Base-by-base conservation (phyloP, 23 tunicate species). In the Clavelina lepadiformis region DNA sequence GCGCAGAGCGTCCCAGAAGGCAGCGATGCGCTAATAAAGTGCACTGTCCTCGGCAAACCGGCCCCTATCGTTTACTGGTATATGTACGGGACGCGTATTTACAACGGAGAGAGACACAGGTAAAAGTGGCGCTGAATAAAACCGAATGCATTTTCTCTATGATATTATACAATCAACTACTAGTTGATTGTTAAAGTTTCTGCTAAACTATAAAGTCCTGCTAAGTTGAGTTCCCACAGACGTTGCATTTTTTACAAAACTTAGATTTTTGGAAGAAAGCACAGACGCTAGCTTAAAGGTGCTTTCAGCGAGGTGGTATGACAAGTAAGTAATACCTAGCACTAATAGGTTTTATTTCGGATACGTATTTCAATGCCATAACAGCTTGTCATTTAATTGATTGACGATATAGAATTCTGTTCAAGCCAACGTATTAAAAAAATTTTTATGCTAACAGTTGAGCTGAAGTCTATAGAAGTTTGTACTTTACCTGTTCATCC, bases 31-130 rank as follows among this genome's bases (percentile, higher is more conserved):
- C 53, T 50, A 18, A 41, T 77, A 15, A 67, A 77, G 50, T 77
- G 74, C 37, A 28, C 58, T 23, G 74, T 67, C 26, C 11, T 77
- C 19, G 82, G 74, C 38, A 66, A 77, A 63, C 82, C 82, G 33
- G 67, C 82, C 22, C 82, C 82, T 11, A 15, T 77, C 19, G 33
- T 77, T 21, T 35, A 66, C 7, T 77, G 82, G 82, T 66, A 77
- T 35, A 53, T 63, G 57, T 67, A 66, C 46, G 82, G 82, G 1
- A 66, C 82, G 8, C 56, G 60, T 27, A 20, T 79, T 1, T 59
- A 31, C 31, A 63, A 50, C 27, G 70, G 70, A 4, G 62, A 60
- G 8, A 56, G 85, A 33, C 71, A 69, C 69, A 79, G 62, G 85
- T 79, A 51, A 60, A 31, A 33, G 5, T 24, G 19, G 11, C 4